Evolutionary conservation across 2,888 invertebrate species (phyloP), one percentile per base, ranked within the genome.

Genomic region (Cryptus viduatorius): DNA sequence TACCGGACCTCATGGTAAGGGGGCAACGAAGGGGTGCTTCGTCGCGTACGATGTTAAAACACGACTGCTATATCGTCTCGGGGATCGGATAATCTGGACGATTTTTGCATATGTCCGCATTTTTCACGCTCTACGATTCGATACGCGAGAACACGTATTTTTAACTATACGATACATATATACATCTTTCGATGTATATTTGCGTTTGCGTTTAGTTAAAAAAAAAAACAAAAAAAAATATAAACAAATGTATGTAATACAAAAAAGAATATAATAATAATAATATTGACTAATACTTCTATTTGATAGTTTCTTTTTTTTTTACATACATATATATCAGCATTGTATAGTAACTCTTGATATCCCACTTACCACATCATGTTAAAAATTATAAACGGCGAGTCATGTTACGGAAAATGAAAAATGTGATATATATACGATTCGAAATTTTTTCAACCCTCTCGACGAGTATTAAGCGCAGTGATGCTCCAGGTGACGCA

Each of bases 71-170:
- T 59, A 78, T 79, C 73, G 80, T 59, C 68, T 61, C 64, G 64
- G 84, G 83, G 84, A 79, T 79, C 76, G 71, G 81, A 79, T 80
- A 82, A 82, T 82, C 82, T 79, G 78, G 53, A 75, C 83, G 76
- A 84, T 88, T 86, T 90, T 91, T 91, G 91, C 91, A 91, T 92
- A 92, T 91, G 92, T 89, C 89, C 81, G 86, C 81, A 90, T 92
- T 91, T 88, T 90, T 80, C 86, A 90, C 86, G 89, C 87, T 88
- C 79, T 65, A 29, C 75, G 37, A 75, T 84, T 82, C 84, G 84
- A 75, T 75, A 78, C 65, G 81, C 68, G 56, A 78, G 37, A 73
- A 31, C 19, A 8, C 24, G 8, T 12, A n/a, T 24, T 24, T 61
- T 44, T 71, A 76, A 79, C 79, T 69, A 50, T 37, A 68, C 68